These are phyloP conservation scores for Asteroscopus sphinx DNA, from an alignment of 2,888 invertebrate species.

Conservation along the genomic window DNA sequence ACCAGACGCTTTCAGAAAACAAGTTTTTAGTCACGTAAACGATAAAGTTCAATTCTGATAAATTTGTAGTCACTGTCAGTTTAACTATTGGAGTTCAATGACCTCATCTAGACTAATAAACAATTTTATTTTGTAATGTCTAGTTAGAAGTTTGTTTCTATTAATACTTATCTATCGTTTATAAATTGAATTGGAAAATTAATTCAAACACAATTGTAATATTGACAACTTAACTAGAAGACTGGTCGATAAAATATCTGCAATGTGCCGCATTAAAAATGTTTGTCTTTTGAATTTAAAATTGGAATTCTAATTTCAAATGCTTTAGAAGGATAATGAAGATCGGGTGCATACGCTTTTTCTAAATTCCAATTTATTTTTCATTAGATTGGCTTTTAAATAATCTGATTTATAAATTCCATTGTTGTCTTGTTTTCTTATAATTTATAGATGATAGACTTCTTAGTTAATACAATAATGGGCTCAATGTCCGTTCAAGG, in stretches of 20 bases:
- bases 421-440: not conserved
- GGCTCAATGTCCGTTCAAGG: conserved; percentile 23
- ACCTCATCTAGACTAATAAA: too few species aligned
- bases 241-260: not conserved
- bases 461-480: conserved; percentile 14
- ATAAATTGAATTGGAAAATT: too few species aligned
- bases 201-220: too few species aligned
- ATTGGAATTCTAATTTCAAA: conserved; percentile 7
- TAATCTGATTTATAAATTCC: not conserved
- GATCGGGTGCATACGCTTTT: not conserved
- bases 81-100: too few species aligned
- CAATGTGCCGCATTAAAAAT: not conserved
- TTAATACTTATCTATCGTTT: too few species aligned
- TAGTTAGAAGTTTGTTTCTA: too few species aligned
- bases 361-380: conserved; percentile 1
- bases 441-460: not conserved
- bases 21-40: too few species aligned
- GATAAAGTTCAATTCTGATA: too few species aligned
- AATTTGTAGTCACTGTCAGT: too few species aligned
- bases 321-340: not conserved
- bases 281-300: not conserved
- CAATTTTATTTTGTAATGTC: too few species aligned
- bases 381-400: not conserved
- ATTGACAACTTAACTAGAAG: too few species aligned
- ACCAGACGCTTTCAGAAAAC: not conserved